phyloP scores from a whole-genome alignment of 2,888 invertebrate species.

The Leptinotarsa juncta region DNA sequence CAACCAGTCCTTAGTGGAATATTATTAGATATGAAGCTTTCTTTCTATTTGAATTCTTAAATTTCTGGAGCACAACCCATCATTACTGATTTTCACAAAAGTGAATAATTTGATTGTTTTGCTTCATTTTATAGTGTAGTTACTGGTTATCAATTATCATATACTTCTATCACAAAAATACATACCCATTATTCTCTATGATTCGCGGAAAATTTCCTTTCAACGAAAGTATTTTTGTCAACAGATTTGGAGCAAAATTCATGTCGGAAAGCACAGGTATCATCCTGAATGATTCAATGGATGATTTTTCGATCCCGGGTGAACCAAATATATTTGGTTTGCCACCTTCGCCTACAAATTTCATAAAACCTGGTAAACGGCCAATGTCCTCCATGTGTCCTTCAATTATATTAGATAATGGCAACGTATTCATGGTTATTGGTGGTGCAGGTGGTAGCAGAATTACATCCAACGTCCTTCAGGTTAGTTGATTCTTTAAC shows the following conservation, averaged over 20 bases:
- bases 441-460: constrained; percentile 93
- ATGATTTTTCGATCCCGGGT: constrained; percentile 84
- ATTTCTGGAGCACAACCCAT: no score
- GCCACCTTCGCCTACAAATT: constrained; percentile 84
- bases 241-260: constrained; percentile 84
- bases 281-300: constrained; percentile 89
- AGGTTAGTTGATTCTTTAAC: background rate
- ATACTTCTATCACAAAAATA: no score
- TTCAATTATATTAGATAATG: constrained; percentile 77
- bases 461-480: constrained; percentile 72
- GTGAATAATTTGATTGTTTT: no score
- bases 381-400: constrained; percentile 95
- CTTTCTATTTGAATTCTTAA: no score
- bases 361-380: constrained; percentile 82
- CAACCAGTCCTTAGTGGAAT: no score
- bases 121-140: no score
- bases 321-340: constrained; percentile 76
- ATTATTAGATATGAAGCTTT: no score
- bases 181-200: no score
- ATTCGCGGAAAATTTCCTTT: no score
- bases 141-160: no score
- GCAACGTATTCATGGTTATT: constrained; percentile 72
- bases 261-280: constrained; percentile 82
- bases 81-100: no score
- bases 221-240: no score